Evolutionary conservation across 1,140 invertebrate species (phyloP), one percentile per base, ranked within the genome.

Genomic region (Zaprionus lachaisei): DNA sequence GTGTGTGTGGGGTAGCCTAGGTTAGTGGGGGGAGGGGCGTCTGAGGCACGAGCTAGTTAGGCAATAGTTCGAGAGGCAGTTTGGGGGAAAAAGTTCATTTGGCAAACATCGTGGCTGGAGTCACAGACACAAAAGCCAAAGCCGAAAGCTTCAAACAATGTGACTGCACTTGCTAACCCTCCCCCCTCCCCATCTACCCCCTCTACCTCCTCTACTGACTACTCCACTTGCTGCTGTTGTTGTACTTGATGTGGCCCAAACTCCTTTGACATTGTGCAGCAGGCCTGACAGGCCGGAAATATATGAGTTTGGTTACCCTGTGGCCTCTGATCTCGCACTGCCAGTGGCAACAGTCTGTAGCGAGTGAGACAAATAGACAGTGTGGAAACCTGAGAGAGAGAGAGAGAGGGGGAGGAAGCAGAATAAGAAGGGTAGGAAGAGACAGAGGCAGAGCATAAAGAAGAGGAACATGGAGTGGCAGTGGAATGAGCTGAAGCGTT

Each of bases 81-180:
- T 60, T 22, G 20, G 55, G 17, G 44, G 44, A 72, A 77, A 77
- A 72, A 77, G 74, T 77, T 77, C 74, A 77, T 77, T 77, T 77
- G 74, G 24, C 74, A 72, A 77, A 72, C 62, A 77, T 60, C 69
- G 62, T 65, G 47, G 62, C 73, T 34, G 61, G 31, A 66, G 69
- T 26, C 17, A n/a, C 17, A 24, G 31, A 26, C n/a, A 47, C 55
- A 69, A 62, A 26, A 66, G 72, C 37, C 41, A 54, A 57, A 63
- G 64, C 38, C 56, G 24, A 76, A 64, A 41, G 67, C 28, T 55
- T 37, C 68, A 69, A 83, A 83, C 82, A 84, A 83, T 84, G 73
- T 84, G 67, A 83, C 81, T 83, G 81, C 77, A 83, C 64, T 81
- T 72, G 63, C 62, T 51, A 0, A 3, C 4, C 37, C 5, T 17